Base-by-base conservation (phyloP, 2,888 invertebrate genomes). In the Drosophila meridiana region DNA sequence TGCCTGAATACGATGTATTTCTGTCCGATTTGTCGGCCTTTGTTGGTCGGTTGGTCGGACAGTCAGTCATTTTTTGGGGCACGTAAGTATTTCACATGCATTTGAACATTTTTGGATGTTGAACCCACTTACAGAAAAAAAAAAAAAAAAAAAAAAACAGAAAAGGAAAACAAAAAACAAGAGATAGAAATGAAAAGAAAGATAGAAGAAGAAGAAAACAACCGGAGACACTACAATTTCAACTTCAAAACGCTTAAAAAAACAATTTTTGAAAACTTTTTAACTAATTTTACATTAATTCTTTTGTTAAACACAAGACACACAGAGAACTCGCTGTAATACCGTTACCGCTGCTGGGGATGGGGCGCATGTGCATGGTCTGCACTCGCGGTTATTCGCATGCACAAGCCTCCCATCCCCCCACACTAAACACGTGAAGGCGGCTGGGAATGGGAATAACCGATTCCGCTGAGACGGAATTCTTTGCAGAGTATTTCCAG, bases 221-320 rank as follows among this genome's bases (percentile, higher is more conserved):
- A 78, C 68, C 73, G 76, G 78, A 78, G 78, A 85, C 82, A 89
- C 77, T 89, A 87, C 89, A 88, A 88, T 89, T 87, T 90, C 86
- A 89, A 90, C 88, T 88, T 87, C 76, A 90, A 87, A 87, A 81
- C 90, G 90, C 90, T 90, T 88, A 87, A 78, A 85, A 85, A 87
- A 82, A 83, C 72, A 78, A 90, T 90, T 90, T 86, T 87, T 80
- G 71, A 89, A 81, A 66, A 71, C 69, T 90, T 87, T 90, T 71
- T 72, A 87, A 81, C 64, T 89, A 73, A 83, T 90, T 89, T 88
- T 83, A 89, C 79, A 76, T 87, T 86, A 82, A 30, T 69, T 76
- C 71, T 80, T 82, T 71, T 72, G 82, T 84, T 80, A 66, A 59
- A 76, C 76, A 80, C 87, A 72, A 83, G 67, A 73, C 86, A 83